Base-by-base conservation (phyloP, 2,888 invertebrate species). In the Melanargia galathea region DNA sequence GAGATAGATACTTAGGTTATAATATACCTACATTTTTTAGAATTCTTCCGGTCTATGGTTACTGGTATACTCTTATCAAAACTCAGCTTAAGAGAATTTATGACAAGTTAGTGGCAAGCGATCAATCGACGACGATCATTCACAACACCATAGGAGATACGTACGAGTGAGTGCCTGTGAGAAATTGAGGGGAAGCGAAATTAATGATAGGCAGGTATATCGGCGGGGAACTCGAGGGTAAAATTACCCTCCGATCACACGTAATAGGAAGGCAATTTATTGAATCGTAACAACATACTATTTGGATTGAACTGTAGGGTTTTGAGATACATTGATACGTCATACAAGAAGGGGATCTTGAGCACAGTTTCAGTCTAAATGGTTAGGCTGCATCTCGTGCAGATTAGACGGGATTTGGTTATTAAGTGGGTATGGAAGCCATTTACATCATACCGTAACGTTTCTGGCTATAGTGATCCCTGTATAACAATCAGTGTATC, bases 151-250 rank as follows among this genome's bases (percentile, higher is more conserved):
- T 51, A 10, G 49, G 30, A 6, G 3, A 16, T n/a, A 51, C 10
- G 0, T 10, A 6, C 30, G 18, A 11, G 16, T 16, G 51, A 30
- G 0, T 10, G 4, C 30, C 30, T 18, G 16, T 16, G 51, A 30
- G 30, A 51, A 51, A 51, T 51, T 51, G 51, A 30, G 51, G 18
- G 18, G 18, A 51, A 30, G 16, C 18, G 18, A 30, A 51, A 51
- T 30, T 30, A 51, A 51, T 51, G 16, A 5, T 30, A 51, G 18
- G 51, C 10, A 30, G 7, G 5, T 5, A 2, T 30, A 33, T 30
- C 16, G 2, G 30, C 16, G 1, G 30, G 10, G 30, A 18, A 43
- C 16, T 18, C 43, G 43, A 18, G 18, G 18, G 43, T 43, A 43
- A 43, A 18, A 43, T 18, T 43, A 43, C 43, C 8, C 43, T 43